Percentiles rank a stretch among this genome's conserved stretches.
These are phyloP conservation scores for Xestia ashworthii DNA, from an alignment of 2,888 invertebrate genomes.

Conservation along the genomic window DNA sequence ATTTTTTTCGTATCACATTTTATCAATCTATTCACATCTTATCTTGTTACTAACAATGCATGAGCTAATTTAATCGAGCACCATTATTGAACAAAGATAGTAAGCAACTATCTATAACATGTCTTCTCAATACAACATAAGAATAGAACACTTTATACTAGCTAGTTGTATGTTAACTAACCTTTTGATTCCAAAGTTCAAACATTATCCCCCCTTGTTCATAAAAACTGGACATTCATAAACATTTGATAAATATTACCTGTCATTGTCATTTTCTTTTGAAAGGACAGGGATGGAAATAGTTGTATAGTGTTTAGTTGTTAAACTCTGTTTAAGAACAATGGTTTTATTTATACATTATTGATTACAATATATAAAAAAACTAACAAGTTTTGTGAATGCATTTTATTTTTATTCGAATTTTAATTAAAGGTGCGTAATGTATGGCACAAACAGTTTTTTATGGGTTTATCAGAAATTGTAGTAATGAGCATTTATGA, in stretches of 20 bases:
- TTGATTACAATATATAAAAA: conserved; percentile 21
- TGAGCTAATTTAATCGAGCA: conserved; percentile 62
- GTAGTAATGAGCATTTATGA: conserved; percentile 15
- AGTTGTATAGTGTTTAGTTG: conserved; percentile 31
- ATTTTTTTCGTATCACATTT: conserved; percentile 54
- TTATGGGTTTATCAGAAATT: conserved; percentile 7
- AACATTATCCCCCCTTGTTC: conserved; percentile 58
- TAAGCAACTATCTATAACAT: conserved; percentile 41
- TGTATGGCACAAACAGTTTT: conserved; percentile 13
- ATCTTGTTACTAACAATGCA: conserved; percentile 67
- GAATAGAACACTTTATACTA: conserved; percentile 25
- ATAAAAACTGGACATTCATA: conserved; percentile 60
- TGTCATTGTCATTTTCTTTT: conserved; percentile 59
- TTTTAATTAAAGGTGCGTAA: conserved; percentile 13
- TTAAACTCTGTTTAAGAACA: conserved; percentile 28
- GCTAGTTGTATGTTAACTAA: conserved; percentile 56
- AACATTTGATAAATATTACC: conserved; percentile 61
- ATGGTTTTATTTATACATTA: conserved; percentile 31
- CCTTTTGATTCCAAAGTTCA: conserved; percentile 55
- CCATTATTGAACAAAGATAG: conserved; percentile 63
- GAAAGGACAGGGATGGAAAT: conserved; percentile 46
- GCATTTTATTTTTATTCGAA: conserved; percentile 23
- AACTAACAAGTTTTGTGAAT: conserved; percentile 24
- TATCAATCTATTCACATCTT: conserved; percentile 61
- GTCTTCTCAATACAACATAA: conserved; percentile 39